Base-by-base conservation (phyloP, 2,888 invertebrate genomes). In the Cyaniris semiargus region DNA sequence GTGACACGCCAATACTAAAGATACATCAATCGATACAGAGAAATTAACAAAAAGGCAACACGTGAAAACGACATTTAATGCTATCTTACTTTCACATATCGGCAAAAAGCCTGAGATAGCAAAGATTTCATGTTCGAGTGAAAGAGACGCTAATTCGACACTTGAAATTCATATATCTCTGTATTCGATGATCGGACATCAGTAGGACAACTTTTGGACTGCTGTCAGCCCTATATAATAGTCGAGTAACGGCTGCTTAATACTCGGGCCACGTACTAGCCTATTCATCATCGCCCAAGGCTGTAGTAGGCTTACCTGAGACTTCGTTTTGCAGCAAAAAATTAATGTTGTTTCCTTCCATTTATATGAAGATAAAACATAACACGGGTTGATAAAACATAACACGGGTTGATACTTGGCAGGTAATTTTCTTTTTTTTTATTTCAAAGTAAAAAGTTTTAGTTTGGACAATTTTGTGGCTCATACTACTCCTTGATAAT, bases 211-310 rank as follows among this genome's bases (percentile, higher is more conserved):
- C 66, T 60, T 58, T 60, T 23, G 15, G 23, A 23, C n/a, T 44
- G 23, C 34, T 21, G 38, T 15, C 79, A 81, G 77, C 77, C 80
- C 60, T 66, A 56, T 56, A 76, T 76, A 76, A 76, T 53, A 76
- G 76, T 76, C 70, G 48, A 77, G 75, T 72, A 44, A 80, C 15
- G 15, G 18, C 80, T 83, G 81, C 81, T 86, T 84, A 82, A 83
- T 81, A 85, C 82, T 81, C 86, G 79, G 80, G 81, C 83, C 86
- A 86, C 88, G 86, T 88, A 79, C 80, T 81, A 80, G 80, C 84
- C 87, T 86, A 88, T 89, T 89, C 87, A 88, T 89, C 88, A 88
- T 72, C 84, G 81, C 80, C 79, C 84, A 81, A 86, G 86, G 84
- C 83, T 83, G 79, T 80, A 79, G 66, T 66, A 81, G 81, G 83